A percentile compares a stretch with the other conserved stretches of the same genome.
These are phyloP conservation scores for Amazona vittata DNA, from an alignment of 2,113 vertebrate species.

Conservation along the genomic window DNA sequence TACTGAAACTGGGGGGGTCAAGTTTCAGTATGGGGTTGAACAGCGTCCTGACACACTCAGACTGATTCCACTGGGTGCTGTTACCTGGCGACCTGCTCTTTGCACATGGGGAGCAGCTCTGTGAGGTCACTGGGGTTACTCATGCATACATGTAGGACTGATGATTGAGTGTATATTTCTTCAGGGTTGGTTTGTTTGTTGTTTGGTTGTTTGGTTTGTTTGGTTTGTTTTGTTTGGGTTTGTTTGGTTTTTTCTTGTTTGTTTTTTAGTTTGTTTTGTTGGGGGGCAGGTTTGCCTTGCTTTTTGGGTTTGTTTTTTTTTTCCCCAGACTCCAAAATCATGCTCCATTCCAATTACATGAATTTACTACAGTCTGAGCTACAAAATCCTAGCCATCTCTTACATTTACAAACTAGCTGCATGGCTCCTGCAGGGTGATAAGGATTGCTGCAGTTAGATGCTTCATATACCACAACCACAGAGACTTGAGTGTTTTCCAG, in stretches of 20 bases:
- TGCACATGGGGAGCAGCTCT: not conserved
- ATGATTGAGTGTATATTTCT: not conserved
- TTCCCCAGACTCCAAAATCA: not conserved
- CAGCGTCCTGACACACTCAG: not conserved
- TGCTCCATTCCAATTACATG: not conserved
- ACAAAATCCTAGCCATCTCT: not conserved
- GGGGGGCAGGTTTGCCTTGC: not conserved
- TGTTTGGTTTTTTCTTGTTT: not conserved
- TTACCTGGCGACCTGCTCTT: not conserved
- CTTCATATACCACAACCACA: not conserved
- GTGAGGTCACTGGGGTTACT: not conserved
- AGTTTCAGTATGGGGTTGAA: not conserved
- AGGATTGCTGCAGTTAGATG: not conserved
- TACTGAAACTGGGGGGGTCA: not conserved
- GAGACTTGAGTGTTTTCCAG: not conserved
- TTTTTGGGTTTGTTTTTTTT: not conserved
- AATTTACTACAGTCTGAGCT: not conserved
- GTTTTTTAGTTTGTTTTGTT: not conserved
- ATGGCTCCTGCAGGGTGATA: not conserved
- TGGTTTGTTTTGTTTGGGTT: not conserved
- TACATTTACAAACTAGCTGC: not conserved
- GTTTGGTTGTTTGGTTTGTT: not conserved
- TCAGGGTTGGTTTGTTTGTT: accelerated
- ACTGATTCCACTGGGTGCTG: not conserved
- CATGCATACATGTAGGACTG: not conserved